Conservation (phyloP, 2,113 vertebrate genomes). For the Rhabdornis inornatus region DNA sequence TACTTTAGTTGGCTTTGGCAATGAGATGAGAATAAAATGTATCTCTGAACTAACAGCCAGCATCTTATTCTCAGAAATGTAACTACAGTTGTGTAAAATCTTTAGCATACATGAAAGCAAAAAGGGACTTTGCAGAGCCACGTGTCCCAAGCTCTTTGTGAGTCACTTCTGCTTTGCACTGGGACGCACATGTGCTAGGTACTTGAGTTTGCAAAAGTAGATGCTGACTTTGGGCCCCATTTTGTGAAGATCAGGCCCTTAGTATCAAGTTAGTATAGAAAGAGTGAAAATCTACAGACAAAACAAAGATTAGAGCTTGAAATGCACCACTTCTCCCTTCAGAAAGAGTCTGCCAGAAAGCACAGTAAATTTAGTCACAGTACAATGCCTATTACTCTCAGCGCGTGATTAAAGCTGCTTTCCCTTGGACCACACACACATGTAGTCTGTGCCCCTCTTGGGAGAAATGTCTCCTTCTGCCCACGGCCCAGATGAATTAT, state of each 20-base stretch:
- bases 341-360: slow-evolving; percentile 35
- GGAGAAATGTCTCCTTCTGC: slow-evolving; percentile 50
- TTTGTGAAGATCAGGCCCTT: slow-evolving; percentile 12
- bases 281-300: slow-evolving; percentile 54
- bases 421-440: slow-evolving; percentile 62
- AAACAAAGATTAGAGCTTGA: slow-evolving; percentile 57
- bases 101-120: neutral
- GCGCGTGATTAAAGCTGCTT: slow-evolving; percentile 43
- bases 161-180: neutral
- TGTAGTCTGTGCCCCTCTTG: slow-evolving; percentile 19
- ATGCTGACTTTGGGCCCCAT: neutral
- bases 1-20: slow-evolving; percentile 14
- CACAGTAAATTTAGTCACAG: slow-evolving; percentile 57
- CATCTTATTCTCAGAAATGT: slow-evolving; percentile 1
- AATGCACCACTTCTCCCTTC: slow-evolving; percentile 17
- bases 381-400: slow-evolving; percentile 55
- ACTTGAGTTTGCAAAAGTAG: neutral
- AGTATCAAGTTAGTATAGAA: neutral
- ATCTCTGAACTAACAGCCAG: neutral
- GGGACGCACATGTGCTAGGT: neutral
- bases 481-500: slow-evolving; percentile 41
- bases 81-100: neutral
- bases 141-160: neutral
- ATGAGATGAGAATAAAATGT: neutral
- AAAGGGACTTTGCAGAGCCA: neutral